Conservation (phyloP, 1,140 invertebrate species). For the Dysdera silvatica region DNA sequence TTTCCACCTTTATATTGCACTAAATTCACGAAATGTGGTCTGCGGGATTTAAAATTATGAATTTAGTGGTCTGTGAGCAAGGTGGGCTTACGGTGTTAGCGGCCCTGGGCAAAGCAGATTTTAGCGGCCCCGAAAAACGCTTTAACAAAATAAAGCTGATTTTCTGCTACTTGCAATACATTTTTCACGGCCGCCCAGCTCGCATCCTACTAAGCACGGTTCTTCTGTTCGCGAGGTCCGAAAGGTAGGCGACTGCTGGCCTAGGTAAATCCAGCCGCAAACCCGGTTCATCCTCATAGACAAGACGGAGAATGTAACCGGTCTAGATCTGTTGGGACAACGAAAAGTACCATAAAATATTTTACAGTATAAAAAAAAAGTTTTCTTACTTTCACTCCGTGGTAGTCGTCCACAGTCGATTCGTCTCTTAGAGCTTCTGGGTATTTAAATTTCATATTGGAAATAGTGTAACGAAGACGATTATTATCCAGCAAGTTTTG, state of each 20-base stretch:
- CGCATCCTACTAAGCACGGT: background rate
- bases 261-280: background rate
- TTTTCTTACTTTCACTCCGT: constrained; percentile 64
- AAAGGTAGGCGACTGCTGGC: background rate
- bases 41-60: too few relatives aligned
- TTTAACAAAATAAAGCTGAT: too few relatives aligned
- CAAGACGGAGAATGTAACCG: background rate
- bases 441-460: constrained; percentile 49
- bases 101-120: too few relatives aligned
- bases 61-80: too few relatives aligned
- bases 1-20: too few relatives aligned
- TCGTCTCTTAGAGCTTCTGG: constrained; percentile 69
- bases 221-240: background rate
- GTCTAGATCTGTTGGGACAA: background rate
- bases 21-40: too few relatives aligned
- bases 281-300: background rate
- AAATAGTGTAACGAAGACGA: too few relatives aligned
- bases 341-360: background rate
- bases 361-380: background rate
- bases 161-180: too few relatives aligned
- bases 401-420: constrained; percentile 65
- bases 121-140: too few relatives aligned
- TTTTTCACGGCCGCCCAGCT: too few relatives aligned
- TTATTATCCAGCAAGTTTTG: too few relatives aligned
- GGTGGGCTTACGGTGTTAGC: too few relatives aligned